Conservation (phyloP, 2,113 vertebrate species). For the Sorex fumeus region DNA sequence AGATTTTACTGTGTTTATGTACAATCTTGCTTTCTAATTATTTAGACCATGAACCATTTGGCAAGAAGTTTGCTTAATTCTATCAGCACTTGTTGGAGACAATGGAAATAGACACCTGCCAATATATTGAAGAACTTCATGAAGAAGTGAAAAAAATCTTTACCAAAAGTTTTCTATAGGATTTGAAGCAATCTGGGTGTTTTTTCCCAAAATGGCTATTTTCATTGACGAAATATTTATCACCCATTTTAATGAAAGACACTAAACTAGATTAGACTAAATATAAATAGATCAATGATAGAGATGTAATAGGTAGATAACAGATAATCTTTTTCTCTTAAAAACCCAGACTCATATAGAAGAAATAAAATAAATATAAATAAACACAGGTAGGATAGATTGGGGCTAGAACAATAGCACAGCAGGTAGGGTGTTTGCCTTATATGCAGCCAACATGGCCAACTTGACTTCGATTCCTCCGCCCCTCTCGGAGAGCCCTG, state of each 20-base stretch:
- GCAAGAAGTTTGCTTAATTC: slow-evolving; percentile 48
- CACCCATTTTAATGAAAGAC: not conserved
- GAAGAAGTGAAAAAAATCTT: slow-evolving; percentile 15
- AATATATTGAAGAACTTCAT: slow-evolving; percentile 45
- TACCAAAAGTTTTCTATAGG: slow-evolving; percentile 13
- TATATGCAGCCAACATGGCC: too few relatives aligned
- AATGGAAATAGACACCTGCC: not conserved
- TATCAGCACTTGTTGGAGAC: slow-evolving; percentile 42
- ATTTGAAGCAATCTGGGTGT: slow-evolving; percentile 38
- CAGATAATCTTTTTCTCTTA: not conserved
- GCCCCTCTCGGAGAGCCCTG: too few relatives aligned
- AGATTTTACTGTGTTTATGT: slow-evolving; percentile 61
- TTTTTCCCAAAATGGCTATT: not conserved
- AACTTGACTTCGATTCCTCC: too few relatives aligned
- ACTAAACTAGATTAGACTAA: not conserved
- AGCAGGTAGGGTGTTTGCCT: too few relatives aligned
- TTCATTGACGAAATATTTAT: slow-evolving; percentile 22
- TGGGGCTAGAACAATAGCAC: too few relatives aligned
- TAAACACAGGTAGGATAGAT: not conserved
- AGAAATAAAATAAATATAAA: not conserved
- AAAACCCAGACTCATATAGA: not conserved
- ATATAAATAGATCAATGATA: not conserved
- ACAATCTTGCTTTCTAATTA: slow-evolving; percentile 68
- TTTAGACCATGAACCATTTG: slow-evolving; percentile 59
- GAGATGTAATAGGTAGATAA: not conserved